Base-by-base conservation (phyloP, 2,797 vertebrate species). In the Gadopsis marmoratus region DNA sequence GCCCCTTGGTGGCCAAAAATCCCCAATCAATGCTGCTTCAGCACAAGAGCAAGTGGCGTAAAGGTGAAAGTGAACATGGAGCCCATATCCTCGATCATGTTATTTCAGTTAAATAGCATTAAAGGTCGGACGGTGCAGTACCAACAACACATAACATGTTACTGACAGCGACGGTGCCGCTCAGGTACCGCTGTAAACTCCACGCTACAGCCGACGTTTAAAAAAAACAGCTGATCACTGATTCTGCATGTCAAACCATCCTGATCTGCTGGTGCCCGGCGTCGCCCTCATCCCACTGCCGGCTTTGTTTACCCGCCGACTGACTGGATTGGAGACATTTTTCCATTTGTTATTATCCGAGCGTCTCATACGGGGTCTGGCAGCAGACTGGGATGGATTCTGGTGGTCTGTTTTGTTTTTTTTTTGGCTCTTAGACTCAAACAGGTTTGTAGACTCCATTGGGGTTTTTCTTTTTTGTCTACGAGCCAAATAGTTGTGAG, bases 221-320 rank as follows among this genome's bases (percentile, higher is more conserved):
- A 0, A 31, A 23, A 35, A n/a, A n/a, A n/a, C 48, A 76, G 63
- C 64, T 45, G 13, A 39, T 74, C 26, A 58, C 50, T 39, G 70
- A 60, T 75, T 68, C 31, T 61, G 41, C 35, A 72, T 17, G 16
- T 79, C 61, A 63, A 50, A 50, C 77, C 61, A 2, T 21, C 31
- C n/a, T 59, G 59, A 76, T 45, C 47, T 26, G 29, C 70, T 45
- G 74, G 17, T 60, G 69, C 19, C 13, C 47, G 0, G 39, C 17
- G 23, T 65, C 31, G 8, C 71, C 55, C 53, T 6, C 51, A 7
- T 55, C 64, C 54, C 55, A 37, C 74, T 29, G 43, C 59, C 54
- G 56, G 29, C 77, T 70, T 41, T 16, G 50, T 78, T 63, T 74
- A 55, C 26, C 33, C 19, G 0, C 68, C 2, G 4, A 47, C 41